Percentiles rank a stretch among this genome's conserved stretches.
phyloP scores from a whole-genome alignment of 2,888 invertebrate genomes.

The Cacoxenus indagator region DNA sequence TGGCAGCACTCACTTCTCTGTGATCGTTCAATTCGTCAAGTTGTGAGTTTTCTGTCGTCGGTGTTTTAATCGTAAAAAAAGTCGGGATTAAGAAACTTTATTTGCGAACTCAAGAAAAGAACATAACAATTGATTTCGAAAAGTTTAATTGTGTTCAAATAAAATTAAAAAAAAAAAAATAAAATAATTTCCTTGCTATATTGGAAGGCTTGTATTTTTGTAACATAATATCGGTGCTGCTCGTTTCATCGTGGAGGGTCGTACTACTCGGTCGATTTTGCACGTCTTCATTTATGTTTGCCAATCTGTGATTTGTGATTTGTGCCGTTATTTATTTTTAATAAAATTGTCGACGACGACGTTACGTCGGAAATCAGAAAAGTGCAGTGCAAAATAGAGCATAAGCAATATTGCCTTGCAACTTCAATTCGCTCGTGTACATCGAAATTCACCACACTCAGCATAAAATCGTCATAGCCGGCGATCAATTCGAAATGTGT shows the following conservation, averaged over 20 bases:
- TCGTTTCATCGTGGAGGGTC: constrained; percentile 5
- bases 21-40: not conserved
- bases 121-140: too few relatives aligned
- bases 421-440: not conserved
- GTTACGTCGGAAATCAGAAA: too few relatives aligned
- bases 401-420: too few relatives aligned
- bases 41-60: not conserved
- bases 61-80: not conserved
- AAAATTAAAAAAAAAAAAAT: not conserved
- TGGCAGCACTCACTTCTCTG: not conserved
- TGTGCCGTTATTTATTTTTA: constrained; percentile 5
- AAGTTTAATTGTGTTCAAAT: too few relatives aligned
- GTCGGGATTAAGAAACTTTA: too few relatives aligned
- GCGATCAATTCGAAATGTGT: not conserved
- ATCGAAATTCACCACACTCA: not conserved
- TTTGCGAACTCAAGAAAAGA: too few relatives aligned
- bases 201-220: too few relatives aligned
- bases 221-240: too few relatives aligned
- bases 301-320: constrained; percentile 1
- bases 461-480: not conserved
- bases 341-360: not conserved
- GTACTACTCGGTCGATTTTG: not conserved
- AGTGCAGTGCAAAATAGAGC: too few relatives aligned
- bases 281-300: not conserved
- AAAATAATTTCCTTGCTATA: not conserved